Percentiles rank a stretch among this genome's conserved stretches.
Conservation (phyloP, 2,113 vertebrate genomes). For the Myotis lucifugus region DNA sequence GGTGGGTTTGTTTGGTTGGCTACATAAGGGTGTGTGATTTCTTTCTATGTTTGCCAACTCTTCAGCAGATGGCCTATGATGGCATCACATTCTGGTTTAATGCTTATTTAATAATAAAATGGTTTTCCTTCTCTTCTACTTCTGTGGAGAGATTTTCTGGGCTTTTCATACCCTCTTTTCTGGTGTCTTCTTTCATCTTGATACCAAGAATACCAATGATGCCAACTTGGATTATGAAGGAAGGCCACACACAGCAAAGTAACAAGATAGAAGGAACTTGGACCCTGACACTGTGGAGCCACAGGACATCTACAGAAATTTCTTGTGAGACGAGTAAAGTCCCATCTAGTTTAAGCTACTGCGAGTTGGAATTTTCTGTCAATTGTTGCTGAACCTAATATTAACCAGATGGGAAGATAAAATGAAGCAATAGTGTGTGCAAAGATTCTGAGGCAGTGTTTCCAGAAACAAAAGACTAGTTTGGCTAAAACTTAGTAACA, state of each 20-base stretch:
- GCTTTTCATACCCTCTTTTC: not conserved
- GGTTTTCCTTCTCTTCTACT: not conserved
- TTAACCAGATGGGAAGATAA: not conserved
- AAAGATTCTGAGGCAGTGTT: not conserved
- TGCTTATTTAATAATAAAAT: not conserved
- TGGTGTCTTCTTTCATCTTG: not conserved
- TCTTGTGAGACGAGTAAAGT: not conserved
- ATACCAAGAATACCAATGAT: not conserved
- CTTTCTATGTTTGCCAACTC: not conserved
- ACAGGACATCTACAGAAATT: not conserved
- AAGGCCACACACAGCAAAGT: not conserved
- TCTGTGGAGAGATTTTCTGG: not conserved
- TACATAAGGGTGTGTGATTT: not conserved
- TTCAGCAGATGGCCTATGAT: not conserved
- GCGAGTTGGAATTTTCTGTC: not conserved
- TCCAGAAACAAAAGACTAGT: not conserved
- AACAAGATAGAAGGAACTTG: not conserved
- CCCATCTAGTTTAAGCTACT: not conserved
- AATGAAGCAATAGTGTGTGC: not conserved
- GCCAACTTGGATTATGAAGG: not conserved
- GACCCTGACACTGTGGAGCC: not conserved
- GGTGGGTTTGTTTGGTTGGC: not conserved
- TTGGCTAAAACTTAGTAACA: not conserved
- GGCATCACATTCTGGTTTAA: not conserved
- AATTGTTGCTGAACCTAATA: not conserved